These are phyloP conservation scores for Centropyge bicolor DNA, from an alignment of 2,797 vertebrate genomes.

Conservation along the genomic window DNA sequence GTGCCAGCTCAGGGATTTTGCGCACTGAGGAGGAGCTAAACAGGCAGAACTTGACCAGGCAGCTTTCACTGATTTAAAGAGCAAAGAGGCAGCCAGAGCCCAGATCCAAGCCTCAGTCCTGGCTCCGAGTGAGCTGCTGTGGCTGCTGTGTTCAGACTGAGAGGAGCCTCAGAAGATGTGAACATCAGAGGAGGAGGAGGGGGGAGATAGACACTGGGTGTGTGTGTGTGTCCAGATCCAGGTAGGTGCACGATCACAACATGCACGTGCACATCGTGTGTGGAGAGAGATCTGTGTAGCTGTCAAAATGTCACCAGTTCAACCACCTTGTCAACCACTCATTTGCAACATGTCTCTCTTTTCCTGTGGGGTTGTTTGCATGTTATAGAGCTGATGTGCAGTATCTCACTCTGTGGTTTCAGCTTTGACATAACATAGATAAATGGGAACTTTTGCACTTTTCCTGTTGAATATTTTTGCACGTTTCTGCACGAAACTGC, in stretches of 20 bases:
- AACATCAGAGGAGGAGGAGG: not conserved
- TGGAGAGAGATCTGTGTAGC: not conserved
- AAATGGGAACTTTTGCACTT: no score
- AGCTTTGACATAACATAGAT: not conserved
- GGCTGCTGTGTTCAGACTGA: slow-evolving; percentile 74
- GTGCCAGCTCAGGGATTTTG: slow-evolving; percentile 54
- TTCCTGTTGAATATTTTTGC: no score
- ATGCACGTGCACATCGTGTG: slow-evolving; percentile 8
- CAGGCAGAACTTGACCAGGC: slow-evolving; percentile 46
- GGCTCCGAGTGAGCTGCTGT: slow-evolving; percentile 66
- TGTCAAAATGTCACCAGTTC: not conserved
- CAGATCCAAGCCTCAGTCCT: slow-evolving; percentile 70
- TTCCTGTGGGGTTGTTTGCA: not conserved
- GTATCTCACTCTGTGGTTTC: no score
- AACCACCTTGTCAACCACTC: not conserved
- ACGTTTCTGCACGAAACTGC: no score
- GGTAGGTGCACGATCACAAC: slow-evolving; percentile 5
- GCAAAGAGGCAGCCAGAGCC: slow-evolving; percentile 51
- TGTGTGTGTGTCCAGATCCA: slow-evolving; percentile 11
- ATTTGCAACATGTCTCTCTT: slow-evolving; percentile 9
- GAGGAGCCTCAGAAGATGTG: slow-evolving; percentile 71
- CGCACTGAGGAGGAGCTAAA: slow-evolving; percentile 63
- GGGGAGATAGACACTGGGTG: not conserved
- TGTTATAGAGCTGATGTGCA: not conserved
- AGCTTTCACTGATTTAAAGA: slow-evolving; percentile 62